Evolutionary conservation across 1,140 invertebrate species (phyloP), one percentile per base, ranked within the genome.

Genomic region (Drosophila nikananu): DNA sequence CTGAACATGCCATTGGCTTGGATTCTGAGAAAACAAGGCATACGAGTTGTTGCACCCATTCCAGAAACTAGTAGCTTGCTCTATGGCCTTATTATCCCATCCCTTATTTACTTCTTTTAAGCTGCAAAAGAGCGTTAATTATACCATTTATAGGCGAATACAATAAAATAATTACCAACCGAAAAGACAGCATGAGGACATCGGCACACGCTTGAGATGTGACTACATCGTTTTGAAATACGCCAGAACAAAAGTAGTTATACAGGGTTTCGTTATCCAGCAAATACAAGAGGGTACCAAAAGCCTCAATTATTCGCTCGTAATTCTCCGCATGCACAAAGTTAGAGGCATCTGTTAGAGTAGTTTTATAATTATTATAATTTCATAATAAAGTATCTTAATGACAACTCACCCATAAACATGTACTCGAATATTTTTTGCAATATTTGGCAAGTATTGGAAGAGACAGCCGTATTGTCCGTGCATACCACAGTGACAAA

Each of bases 101-200:
- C 55, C 46, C 0, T n/a, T 2, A 21, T 72, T 66, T 1, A 23
- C 10, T 48, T 81, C 74, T 52, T 17, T 52, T 0, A 90, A 23
- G 2, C 86, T 90, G 27, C 7, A 77, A 80, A 19, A 10, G 5
- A 3, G 9, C 15, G 6, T 37, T 15, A 1, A 13, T 6, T 21
- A 23, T 44, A 1, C 0, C 10, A 7, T 30, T 7, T 2, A 10
- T 25, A 35, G 21, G 15, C 23, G 15, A 1, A 8, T 17, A 2
- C 23, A n/a, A 17, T 17, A 35, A 4, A 19, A 2, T 0, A 27
- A 32, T 4, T 49, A 30, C 65, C 12, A 21, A 90, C 84, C 74
- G 65, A 60, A 76, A 86, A 7, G 17, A 66, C 5, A 90, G 39
- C 70, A 82, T 81, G 0, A 90, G 60, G 44, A 89, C 60, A 74